Evolutionary conservation across 1,140 invertebrate genomes (phyloP), one percentile per base, ranked within the genome.

Genomic region (Penaeus vannamei): DNA sequence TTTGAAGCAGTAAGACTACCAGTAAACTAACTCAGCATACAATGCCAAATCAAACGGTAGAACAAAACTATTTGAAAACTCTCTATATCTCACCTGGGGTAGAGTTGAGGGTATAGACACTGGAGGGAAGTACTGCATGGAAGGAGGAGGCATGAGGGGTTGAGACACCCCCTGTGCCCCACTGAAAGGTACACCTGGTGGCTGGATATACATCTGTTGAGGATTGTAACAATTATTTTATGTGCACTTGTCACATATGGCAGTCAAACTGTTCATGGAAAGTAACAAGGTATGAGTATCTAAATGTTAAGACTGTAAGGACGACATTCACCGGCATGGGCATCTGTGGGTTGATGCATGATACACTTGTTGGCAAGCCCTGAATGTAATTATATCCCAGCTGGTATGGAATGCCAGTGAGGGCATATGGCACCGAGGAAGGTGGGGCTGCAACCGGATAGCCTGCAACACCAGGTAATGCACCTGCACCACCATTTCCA

Each of bases 91-190:
- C 66, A 90, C 90, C 90, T 90, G 90, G 46, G 90, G 80, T 1
- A 92, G 91, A 64, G 91, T 91, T 61, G 92, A 90, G 32, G 91
- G 91, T 29, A 90, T 88, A 42, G 91, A 87, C 12, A 91, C 91
- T 20, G 92, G 86, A 53, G 92, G 91, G 86, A 92, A 92, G 86
- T 92, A 92, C 89, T 93, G 92, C 19, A 93, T 88, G 62, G 92
- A 90, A 42, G 92, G 84, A 17, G 85, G 90, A 76, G 88, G 91
- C 53, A 89, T 86, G n/a, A 91, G 84, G 60, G 91, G 89, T 53
- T 90, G 89, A 42, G 89, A 90, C 12, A 90, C 89, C 26, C 85
- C 90, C 64, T 87, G 90, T 19, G 90, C 72, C 22, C 85, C 85
- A 84, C 66, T 87, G 60, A 90, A 90, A 14, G 85, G 86, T 61